Evolutionary conservation across 1,140 invertebrate species (phyloP), one percentile per base, ranked within the genome.

Genomic region (Caenorhabditis briggsae): DNA sequence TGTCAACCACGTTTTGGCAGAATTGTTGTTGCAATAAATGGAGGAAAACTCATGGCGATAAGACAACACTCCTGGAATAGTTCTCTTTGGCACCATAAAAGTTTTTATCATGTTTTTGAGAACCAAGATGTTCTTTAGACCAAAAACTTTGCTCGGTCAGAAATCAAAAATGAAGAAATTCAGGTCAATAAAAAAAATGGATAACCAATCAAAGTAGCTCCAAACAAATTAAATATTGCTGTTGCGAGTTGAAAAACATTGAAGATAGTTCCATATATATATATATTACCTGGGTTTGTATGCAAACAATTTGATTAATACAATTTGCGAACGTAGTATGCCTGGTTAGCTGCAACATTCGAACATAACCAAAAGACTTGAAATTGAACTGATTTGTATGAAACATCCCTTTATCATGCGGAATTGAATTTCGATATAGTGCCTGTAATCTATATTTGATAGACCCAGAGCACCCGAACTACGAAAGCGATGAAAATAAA

Each of bases 1-100:
- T 78, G 23, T 78, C 70, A 78, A 25, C 33, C 70, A 78, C 70
- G 70, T 78, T 48, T 48, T 12, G 18, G 9, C 11, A 78, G 50
- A 78, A 78, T 18, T 50, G 70, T 78, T 78, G 46, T 78, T 78
- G 70, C n/a, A 78, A 78, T 78, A 50, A 78, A 11, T 5, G 46
- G 23, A 70, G 50, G 16, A 33, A 33, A 2, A 33, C 33, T 3
- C 16, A 1, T 41, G 12, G 64, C 53, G 70, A 78, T 78, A 78
- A 78, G 70, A 23, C 14, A 78, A 25, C 9, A 18, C n/a, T 43
- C 12, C 70, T 23, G 46, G 41, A 78, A 23, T 11, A 46, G 14
- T 33, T 78, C 23, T 78, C 53, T 46, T 78, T 78, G 50, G 70
- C 48, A 53, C 46, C 53, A n/a, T 78, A 46, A 7, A 78, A 46